Evolutionary conservation across 2,113 vertebrate species (phyloP).

Genomic region (Macrotis lagotis): DNA sequence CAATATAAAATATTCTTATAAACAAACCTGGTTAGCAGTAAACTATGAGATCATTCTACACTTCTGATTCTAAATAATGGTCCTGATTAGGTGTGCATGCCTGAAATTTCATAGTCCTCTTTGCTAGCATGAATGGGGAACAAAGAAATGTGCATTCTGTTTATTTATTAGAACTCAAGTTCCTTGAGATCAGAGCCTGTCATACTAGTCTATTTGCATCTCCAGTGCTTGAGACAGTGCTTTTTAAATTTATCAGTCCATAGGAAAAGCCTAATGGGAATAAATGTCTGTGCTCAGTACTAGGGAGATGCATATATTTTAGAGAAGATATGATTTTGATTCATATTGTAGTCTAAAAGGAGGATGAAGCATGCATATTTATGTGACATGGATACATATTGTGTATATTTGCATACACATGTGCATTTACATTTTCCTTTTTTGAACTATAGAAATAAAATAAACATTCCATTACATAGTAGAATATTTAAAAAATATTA

Average conservation of each 20-base stretch:
- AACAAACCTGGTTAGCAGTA: background rate
- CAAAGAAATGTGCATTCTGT: background rate
- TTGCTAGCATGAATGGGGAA: conserved; percentile 49
- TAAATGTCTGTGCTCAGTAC: background rate
- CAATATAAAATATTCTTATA: conserved; percentile 56
- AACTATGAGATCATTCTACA: background rate
- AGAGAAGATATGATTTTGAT: background rate
- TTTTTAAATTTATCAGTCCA: background rate
- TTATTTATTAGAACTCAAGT: no score
- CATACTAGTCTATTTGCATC: no score
- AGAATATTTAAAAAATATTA: no score
- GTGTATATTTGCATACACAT: background rate
- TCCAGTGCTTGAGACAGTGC: no score
- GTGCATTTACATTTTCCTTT: background rate
- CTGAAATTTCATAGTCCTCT: conserved; percentile 31
- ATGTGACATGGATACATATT: background rate
- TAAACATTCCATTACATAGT: no score
- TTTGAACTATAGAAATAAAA: no score
- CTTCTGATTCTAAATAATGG: background rate
- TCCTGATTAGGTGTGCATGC: conserved; percentile 15
- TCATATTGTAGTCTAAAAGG: background rate
- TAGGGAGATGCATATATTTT: background rate
- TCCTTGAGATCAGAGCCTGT: no score
- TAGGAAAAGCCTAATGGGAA: background rate
- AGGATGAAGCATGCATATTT: background rate